Percentiles rank a stretch among this genome's conserved stretches.
Evolutionary conservation across 2,113 vertebrate genomes (phyloP).

Genomic region (Dicrurus megarhynchus): DNA sequence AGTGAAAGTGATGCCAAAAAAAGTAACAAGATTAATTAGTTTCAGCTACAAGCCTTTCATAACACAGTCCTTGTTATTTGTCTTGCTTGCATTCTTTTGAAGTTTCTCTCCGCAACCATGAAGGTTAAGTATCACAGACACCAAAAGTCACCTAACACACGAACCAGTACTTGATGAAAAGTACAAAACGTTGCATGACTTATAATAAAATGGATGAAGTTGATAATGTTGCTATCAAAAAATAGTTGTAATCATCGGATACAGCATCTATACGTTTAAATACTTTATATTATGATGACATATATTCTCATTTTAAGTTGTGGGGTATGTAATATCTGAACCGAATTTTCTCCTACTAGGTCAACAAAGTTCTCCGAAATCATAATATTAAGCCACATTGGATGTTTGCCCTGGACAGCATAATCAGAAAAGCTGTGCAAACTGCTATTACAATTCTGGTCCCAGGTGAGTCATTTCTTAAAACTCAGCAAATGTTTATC

Average conservation of each 20-base stretch:
- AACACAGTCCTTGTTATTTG: background rate
- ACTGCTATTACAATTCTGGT: conserved; percentile 96
- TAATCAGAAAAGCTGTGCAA: conserved; percentile 97
- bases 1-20: background rate
- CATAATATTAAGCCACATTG: conserved; percentile 99
- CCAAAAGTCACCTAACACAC: background rate
- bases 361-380: conserved; percentile 96
- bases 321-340: background rate
- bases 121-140: background rate
- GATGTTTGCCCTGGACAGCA: conserved; percentile 99
- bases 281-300: background rate
- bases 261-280: background rate
- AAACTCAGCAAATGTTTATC: background rate
- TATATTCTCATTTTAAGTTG: background rate
- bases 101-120: background rate
- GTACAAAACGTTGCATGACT: background rate
- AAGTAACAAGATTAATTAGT: background rate
- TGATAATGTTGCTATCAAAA: background rate
- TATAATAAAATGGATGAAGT: background rate
- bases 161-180: background rate
- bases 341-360: conserved; percentile 72
- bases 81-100: background rate
- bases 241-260: background rate
- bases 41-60: background rate
- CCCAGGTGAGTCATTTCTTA: conserved; percentile 82